Conservation (phyloP, 2,888 invertebrate genomes). For the Epirrhoe tristata region DNA sequence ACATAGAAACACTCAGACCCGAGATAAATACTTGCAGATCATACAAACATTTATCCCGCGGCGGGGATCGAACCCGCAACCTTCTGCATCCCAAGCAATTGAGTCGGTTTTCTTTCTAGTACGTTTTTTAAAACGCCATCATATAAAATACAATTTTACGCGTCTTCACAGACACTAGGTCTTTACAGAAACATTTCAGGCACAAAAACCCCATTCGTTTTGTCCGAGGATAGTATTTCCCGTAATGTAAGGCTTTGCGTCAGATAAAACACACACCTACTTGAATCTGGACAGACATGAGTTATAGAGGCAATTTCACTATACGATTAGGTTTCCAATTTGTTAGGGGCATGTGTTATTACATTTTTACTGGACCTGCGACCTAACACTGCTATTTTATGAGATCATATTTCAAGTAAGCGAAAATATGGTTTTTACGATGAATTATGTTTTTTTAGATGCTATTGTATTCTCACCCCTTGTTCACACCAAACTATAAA, state of each 20-base stretch:
- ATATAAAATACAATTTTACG: too few relatives aligned
- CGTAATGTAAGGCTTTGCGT: conserved; percentile 22
- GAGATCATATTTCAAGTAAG: conserved; percentile 35
- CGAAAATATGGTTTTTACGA: conserved; percentile 21
- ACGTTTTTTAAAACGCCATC: too few relatives aligned
- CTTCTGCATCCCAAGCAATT: too few relatives aligned
- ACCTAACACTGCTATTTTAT: conserved; percentile 38
- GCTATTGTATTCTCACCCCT: neutral
- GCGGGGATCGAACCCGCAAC: too few relatives aligned
- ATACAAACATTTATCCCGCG: too few relatives aligned
- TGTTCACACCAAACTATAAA: too few relatives aligned
- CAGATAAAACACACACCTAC: conserved; percentile 28
- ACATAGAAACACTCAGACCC: too few relatives aligned
- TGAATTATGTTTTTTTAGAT: conserved; percentile 5
- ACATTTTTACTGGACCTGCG: conserved; percentile 42
- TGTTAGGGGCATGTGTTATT: conserved; percentile 41
- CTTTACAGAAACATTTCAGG: neutral
- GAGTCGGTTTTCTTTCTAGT: too few relatives aligned
- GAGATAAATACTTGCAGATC: too few relatives aligned
- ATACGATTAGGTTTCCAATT: conserved; percentile 42
- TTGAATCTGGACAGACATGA: conserved; percentile 35
- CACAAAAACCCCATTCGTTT: neutral
- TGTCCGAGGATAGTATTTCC: conserved; percentile 10
- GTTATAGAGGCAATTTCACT: conserved; percentile 41
- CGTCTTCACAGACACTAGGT: too few relatives aligned